Base-by-base conservation (phyloP, 1,140 invertebrate genomes). In the Gonioctena quinquepunctata region DNA sequence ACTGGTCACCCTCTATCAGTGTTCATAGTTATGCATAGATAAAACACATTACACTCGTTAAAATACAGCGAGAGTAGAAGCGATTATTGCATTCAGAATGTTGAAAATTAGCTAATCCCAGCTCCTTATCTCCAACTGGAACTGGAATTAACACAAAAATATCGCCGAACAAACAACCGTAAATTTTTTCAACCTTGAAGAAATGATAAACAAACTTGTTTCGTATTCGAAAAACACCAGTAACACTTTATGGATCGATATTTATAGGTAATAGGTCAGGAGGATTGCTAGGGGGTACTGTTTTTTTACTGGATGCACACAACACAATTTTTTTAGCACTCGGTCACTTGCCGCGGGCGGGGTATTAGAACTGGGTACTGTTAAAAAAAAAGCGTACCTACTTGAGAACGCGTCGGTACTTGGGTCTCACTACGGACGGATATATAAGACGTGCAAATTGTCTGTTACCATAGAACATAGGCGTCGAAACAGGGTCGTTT, bases 381-480 rank as follows among this genome's bases (percentile, higher is more conserved):
- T 23, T 23, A 23, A 16, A 42, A 42, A 42, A n/a, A 7, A 54
- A 8, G 18, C 18, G 18, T 23, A 23, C 19, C n/a, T n/a, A n/a
- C n/a, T n/a, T 54, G n/a, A 19, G n/a, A 18, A 23, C 8, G 22
- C 22, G 52, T 19, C 52, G 52, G 18, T 54, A 42, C 13, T 22
- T 19, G 52, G 18, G 8, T 16, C 18, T 23, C 8, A 54, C 18
- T 54, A 27, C 26, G 27, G 21, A 62, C 60, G 60, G 60, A 62
- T 60, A 62, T 62, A 54, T 18, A 54, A 16, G 42, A 62, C 60
- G 60, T 62, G 60, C 60, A 48, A 62, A 62, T 62, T 21, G 60
- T 62, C 21, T 27, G 26, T 62, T 21, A 42, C 42, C 42, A 18
- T 48, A 48, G 26, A 62, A 62, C 60, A 62, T 62, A 62, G 60